phyloP scores from a whole-genome alignment of 2,888 invertebrate genomes.

The Scaptomyza parva region DNA sequence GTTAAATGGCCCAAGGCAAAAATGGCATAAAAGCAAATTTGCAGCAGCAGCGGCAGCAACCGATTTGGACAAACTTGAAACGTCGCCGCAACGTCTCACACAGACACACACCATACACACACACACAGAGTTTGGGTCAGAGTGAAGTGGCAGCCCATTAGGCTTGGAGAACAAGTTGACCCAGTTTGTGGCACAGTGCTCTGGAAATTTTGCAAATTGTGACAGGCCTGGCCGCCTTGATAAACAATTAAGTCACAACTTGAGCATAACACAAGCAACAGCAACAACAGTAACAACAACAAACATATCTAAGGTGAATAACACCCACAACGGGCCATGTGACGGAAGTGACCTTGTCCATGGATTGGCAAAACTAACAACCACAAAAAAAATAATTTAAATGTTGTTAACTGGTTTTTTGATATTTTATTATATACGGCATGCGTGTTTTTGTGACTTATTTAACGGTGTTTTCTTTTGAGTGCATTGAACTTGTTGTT shows the following conservation, averaged over 20 bases:
- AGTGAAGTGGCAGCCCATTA: conserved; percentile 45
- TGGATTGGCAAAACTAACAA: conserved; percentile 47
- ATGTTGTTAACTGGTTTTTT: conserved; percentile 53
- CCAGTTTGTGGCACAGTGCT: conserved; percentile 52
- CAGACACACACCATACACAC: conserved; percentile 9
- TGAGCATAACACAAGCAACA: conserved; percentile 29
- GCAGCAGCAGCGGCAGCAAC: conserved; percentile 11
- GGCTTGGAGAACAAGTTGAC: conserved; percentile 59
- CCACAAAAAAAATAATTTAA: conserved; percentile 2
- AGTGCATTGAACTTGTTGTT: conserved; percentile 53
- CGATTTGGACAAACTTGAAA: conserved; percentile 53
- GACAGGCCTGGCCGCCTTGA: conserved; percentile 66
- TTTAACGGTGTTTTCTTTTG: conserved; percentile 38
- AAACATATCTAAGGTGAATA: conserved; percentile 62
- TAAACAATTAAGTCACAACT: conserved; percentile 66
- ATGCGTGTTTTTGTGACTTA: conserved; percentile 40
- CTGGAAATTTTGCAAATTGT: conserved; percentile 52
- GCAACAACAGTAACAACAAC: no score
- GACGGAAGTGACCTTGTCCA: conserved; percentile 79
- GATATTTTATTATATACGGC: conserved; percentile 10
- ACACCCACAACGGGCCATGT: conserved; percentile 68
- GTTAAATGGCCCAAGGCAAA: conserved; percentile 65
- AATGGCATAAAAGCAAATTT: conserved; percentile 31
- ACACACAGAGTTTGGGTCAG: conserved; percentile 52
- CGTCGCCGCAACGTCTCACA: conserved; percentile 36